Base-by-base conservation (phyloP, 2,113 vertebrate genomes). In the Paraplagusia blochii region DNA sequence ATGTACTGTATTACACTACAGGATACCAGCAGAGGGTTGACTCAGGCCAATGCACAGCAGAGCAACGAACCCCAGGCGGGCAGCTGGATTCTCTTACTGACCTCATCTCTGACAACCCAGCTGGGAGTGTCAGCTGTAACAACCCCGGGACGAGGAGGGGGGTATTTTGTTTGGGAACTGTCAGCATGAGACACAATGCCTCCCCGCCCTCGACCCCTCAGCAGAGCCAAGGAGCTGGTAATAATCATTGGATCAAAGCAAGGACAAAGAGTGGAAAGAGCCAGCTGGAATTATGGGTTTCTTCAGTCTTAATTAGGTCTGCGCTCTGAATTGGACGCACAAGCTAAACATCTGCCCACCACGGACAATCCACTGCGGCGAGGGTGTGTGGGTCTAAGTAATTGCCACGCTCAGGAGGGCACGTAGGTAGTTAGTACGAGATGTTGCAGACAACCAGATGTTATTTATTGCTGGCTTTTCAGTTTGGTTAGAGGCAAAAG, bases 191-290 rank as follows among this genome's bases (percentile, higher is more conserved):
- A 80, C 78, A 79, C 78, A 74, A 82, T 77, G 73, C 65, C 69
- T 75, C 73, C 56, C 76, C 73, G 10, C 72, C 72, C 72, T 64
- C 64, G 0, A 40, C 72, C 67, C 38, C 58, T 62, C 58, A 6
- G 18, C 58, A 12, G 58, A 79, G 81, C 85, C 80, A 86, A 73
- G 77, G 69, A 74, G 62, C 80, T 86, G 86, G 80, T 75, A 85
- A 74, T 79, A 78, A 88, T 87, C 82, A 84, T 22, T 13, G 79
- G 79, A 87, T 89, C 82, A 88, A 85, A 86, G 85, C 48, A 7
- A 59, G 73, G 73, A 51, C 69, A 69, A 52, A 55, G 59, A 63
- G 65, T 14, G 35, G 15, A 58, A 69, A 49, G 54, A 45, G 74
- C 79, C 77, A 80, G 74, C 82, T 81, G 73, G 76, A 79, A 82